Evolutionary conservation across 2,797 vertebrate genomes (phyloP).

Genomic region (Amphiprion clarkii): DNA sequence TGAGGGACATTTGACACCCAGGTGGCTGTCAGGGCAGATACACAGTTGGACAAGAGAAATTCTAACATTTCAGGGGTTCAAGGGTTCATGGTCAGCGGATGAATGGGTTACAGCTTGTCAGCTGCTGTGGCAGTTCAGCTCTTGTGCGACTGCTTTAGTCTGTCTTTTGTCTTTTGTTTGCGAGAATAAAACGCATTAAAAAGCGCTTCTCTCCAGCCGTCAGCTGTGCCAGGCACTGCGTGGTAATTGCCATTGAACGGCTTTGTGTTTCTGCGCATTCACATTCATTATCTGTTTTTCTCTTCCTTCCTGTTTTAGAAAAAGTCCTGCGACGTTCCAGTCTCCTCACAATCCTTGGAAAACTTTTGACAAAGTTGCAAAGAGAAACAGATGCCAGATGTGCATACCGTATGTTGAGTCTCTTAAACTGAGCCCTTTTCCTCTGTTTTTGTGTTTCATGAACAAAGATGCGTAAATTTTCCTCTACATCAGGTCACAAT

Average conservation of each 20-base stretch:
- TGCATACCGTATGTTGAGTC: slow-evolving; percentile 25
- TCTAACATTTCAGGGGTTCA: background rate
- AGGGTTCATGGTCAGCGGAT: slow-evolving; percentile 13
- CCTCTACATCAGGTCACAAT: slow-evolving; percentile 19
- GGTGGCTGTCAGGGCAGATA: background rate
- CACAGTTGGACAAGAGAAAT: background rate
- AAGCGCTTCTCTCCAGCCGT: slow-evolving; percentile 68
- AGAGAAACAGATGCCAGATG: slow-evolving; percentile 69
- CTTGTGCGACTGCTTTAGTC: slow-evolving; percentile 51
- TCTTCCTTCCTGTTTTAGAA: slow-evolving; percentile 68
- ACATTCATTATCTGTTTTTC: slow-evolving; percentile 67
- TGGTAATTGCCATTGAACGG: slow-evolving; percentile 75
- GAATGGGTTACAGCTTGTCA: slow-evolving; percentile 35
- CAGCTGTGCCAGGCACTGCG: slow-evolving; percentile 75
- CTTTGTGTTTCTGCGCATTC: slow-evolving; percentile 74
- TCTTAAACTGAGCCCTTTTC: slow-evolving; percentile 37
- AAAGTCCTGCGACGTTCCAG: slow-evolving; percentile 43
- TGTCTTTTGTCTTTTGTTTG: slow-evolving; percentile 69
- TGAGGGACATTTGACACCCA: slow-evolving; percentile 21
- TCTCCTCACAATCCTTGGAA: slow-evolving; percentile 43
- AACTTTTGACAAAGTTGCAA: slow-evolving; percentile 60
- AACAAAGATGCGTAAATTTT: slow-evolving; percentile 9
- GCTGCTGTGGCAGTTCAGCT: slow-evolving; percentile 46
- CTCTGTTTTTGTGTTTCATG: slow-evolving; percentile 41
- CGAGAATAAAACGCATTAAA: slow-evolving; percentile 57